These are phyloP conservation scores for Cephus sareptanus DNA, from an alignment of 2,888 invertebrate species.

Conservation along the genomic window DNA sequence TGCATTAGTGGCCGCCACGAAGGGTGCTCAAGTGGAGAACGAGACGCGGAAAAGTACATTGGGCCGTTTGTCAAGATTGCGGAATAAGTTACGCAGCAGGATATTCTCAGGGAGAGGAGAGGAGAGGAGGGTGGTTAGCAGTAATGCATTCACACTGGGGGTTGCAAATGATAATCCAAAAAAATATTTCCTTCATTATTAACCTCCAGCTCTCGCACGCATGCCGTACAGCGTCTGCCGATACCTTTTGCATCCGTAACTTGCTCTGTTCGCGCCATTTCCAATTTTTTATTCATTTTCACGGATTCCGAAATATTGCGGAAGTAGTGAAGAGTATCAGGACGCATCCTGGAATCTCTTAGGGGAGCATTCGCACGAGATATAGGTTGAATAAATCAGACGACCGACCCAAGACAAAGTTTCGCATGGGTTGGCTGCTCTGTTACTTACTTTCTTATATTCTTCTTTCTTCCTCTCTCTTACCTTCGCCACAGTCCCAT, in stretches of 20 bases:
- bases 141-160: conserved; percentile 19
- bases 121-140: conserved; percentile 6
- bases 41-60: conserved; percentile 37
- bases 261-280: no score
- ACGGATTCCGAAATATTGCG: no score
- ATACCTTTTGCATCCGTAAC: no score
- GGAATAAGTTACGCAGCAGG: conserved; percentile 35
- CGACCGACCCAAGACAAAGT: conserved; percentile 50
- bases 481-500: conserved; percentile 31
- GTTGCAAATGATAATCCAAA: conserved; percentile 21
- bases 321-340: no score
- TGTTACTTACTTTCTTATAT: conserved; percentile 16
- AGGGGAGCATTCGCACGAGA: conserved; percentile 54
- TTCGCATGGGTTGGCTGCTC: conserved; percentile 41
- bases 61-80: conserved; percentile 47
- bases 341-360: conserved; percentile 48
- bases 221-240: no score
- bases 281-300: no score
- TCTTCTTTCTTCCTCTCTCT: conserved; percentile 19
- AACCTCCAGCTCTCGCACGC: no score
- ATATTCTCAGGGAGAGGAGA: conserved; percentile 4
- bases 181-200: conserved; percentile 3
- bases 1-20: conserved; percentile 36
- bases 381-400: conserved; percentile 61
- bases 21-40: conserved; percentile 16